Evolutionary conservation across 2,888 invertebrate species (phyloP), one percentile per base, ranked within the genome.

Genomic region (Stenodera caucasica): DNA sequence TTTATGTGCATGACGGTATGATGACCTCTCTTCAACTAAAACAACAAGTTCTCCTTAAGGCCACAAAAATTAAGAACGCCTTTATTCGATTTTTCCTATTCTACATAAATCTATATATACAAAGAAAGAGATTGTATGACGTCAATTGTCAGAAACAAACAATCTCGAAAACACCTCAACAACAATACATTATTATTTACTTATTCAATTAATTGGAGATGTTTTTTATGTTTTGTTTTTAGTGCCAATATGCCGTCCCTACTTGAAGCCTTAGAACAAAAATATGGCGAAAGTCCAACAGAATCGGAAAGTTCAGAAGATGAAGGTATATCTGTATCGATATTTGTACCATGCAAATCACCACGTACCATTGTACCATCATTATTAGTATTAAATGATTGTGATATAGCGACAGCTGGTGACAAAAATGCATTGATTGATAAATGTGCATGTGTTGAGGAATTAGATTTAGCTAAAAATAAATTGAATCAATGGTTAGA

Each of bases 391-490:
- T 86, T 96, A 58, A 95, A 95, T 74, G 92, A 94, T 82, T 94
- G 94, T 81, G 92, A 92, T 79, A 96, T 96, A 67, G 90, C 93
- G 76, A 89, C 90, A 75, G 94, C 95, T 49, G 96, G 96, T 23
- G 91, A 91, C 77, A 89, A 90, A 55, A 86, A 89, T 64, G 88
- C 87, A 63, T 84, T 95, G 58, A 88, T 90, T 37, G 90, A 89
- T 70, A 92, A 92, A 78, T 95, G 94, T 78, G 89, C 90, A 55
- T 89, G 91, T 71, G 96, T 97, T n/a, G 90, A 92, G 71, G 97
- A 97, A 80, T 84, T 97, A 70, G 97, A 98, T 80, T 84, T 98
- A 71, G 95, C 96, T 40, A 93, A 96, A 78, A 98, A 98, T 81
- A 90, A 91, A 78, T 85, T 97, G 21, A 87, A 88, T 63, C 88